Conservation (phyloP, 2,888 invertebrate species). For the Drosophila cognata region DNA sequence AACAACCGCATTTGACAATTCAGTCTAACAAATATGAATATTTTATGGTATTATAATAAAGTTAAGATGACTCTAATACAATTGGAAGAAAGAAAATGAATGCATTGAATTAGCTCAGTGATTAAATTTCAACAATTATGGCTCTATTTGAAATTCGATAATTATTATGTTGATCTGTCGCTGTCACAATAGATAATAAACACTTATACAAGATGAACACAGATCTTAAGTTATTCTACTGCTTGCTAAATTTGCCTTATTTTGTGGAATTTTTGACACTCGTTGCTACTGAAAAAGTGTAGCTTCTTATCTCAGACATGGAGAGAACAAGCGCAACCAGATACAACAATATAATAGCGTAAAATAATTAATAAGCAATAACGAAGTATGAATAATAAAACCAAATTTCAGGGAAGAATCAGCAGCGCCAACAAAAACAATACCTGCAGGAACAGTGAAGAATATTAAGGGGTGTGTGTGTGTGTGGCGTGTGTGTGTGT, state of each 20-base stretch:
- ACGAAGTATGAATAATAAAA: conserved; percentile 1
- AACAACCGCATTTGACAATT: background rate
- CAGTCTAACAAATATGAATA: background rate
- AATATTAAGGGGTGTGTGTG: background rate
- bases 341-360: background rate
- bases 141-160: background rate
- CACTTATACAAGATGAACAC: background rate
- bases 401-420: background rate
- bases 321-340: background rate
- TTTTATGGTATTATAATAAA: background rate
- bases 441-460: conserved; percentile 8
- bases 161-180: background rate
- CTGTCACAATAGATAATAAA: background rate
- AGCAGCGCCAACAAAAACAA: conserved; percentile 21
- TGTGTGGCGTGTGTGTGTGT: conserved; percentile 3
- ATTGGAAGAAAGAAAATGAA: background rate
- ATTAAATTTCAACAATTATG: background rate
- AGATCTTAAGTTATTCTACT: background rate
- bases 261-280: background rate
- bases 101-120: background rate
- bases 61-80: background rate
- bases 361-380: background rate
- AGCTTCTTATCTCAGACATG: background rate
- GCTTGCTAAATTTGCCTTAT: background rate
- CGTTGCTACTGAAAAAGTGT: background rate